Evolutionary conservation across 2,113 vertebrate species (phyloP), one percentile per base, ranked within the genome.

Genomic region (Nycticebus coucang): DNA sequence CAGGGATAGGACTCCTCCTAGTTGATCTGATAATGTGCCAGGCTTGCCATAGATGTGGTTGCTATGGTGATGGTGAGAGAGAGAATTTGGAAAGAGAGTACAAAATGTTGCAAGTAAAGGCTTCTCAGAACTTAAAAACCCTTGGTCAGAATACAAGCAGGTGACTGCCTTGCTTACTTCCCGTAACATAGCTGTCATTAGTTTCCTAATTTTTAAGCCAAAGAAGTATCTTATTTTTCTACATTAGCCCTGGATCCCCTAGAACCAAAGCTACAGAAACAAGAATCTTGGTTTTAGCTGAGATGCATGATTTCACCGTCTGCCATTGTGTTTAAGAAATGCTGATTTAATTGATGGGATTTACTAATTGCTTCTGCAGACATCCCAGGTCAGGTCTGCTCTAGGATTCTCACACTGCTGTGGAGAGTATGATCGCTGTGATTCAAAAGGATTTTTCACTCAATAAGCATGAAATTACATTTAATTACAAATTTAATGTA

Each of bases 401-500:
- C 33, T n/a, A 2, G 24, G 24, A 26, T 72, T 13, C 2, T 1
- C 4, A 57, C 28, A 59, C 60, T 33, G 97, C 96, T 3, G 87
- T 0, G 4, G 87, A 96, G 55, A 94, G 87, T 71, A 89, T 19
- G 96, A 72, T 53, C 1, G 7, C 55, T 21, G 79, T 35, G 62
- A 94, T 80, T 80, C 80, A 78, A 89, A 95, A 98, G 92, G 0
- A 96, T 93, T 97, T 97, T 90, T 97, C 90, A 94, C 93, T 98
- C 97, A 95, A 33, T 97, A 97, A 97, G 93, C 97, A 89, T 64
- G 78, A 98, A 98, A 98, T 98, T 98, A 97, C 92, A 82, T 97
- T 97, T 97, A 98, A 98, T 98, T 98, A 97, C 97, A 96, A 98
- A 98, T 96, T 97, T 98, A 98, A 98, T 96, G 95, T 98, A 98